Base-by-base conservation (phyloP, 2,113 vertebrate genomes). In the Cricetomys ansorgei region DNA sequence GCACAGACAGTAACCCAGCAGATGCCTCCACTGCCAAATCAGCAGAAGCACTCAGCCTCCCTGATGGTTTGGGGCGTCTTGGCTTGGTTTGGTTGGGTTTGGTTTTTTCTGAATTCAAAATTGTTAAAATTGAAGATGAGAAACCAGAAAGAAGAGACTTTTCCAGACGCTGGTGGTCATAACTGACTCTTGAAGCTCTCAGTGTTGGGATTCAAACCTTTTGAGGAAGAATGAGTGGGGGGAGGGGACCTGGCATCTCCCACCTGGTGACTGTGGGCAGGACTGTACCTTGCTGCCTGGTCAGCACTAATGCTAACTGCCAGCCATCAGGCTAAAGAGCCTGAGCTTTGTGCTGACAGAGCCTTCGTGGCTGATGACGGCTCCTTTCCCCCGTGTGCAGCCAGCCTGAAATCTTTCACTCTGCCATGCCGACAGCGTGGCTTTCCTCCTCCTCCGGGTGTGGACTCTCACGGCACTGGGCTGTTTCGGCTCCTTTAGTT, bases 241-340 rank as follows among this genome's bases (percentile, higher is more conserved):
- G 2, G 5, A 29, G 43, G 1, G 1, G 57, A 27, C 7, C 0
- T 0, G 43, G 50, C 21, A 12, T 62, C 21, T 5, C 75, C 34
- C 40, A 5, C 25, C 48, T 25, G 37, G 57, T 9, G 7, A 16
- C 69, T n/a, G 31, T 40, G 17, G 0, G 0, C 1, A 9, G 27
- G 65, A 53, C 3, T 13, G 3, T 0, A 5, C 45, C 53, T 79
- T 48, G 31, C 43, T 17, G 27, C 37, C 17, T 19, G 7, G 9
- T 43, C 77, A 93, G 21, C 53, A 21, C 50, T 7, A 69, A 45
- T 76, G 45, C 34, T 48, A 83, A n/a, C 72, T 15, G 1, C 50
- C 48, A 27, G 62, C 55, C 69, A 50, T 25, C 70, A 76, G 13
- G 8, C 80, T 65, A 65, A 92, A 89, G 10, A 89, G 69, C 95